phyloP scores from a whole-genome alignment of 2,888 invertebrate genomes.

The Apodemia zela region DNA sequence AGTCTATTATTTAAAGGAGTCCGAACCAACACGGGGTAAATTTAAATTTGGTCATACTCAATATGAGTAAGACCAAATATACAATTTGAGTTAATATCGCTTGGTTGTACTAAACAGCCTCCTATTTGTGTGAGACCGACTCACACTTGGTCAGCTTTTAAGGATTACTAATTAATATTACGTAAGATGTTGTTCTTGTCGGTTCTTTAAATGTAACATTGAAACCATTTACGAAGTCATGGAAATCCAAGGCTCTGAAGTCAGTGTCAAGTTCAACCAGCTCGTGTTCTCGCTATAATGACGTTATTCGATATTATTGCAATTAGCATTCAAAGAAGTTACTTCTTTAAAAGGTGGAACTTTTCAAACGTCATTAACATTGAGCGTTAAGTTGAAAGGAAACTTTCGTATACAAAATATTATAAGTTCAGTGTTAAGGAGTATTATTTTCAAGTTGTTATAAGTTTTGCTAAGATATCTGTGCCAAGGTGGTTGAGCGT shows the following conservation, averaged over 20 bases:
- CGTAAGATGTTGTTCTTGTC: not conserved
- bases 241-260: not conserved
- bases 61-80: too few species aligned
- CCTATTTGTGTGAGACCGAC: too few species aligned
- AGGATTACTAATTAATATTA: not conserved
- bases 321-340: constrained; percentile 34
- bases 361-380: constrained; percentile 16
- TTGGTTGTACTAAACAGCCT: too few species aligned
- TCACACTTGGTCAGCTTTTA: too few species aligned
- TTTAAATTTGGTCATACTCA: too few species aligned
- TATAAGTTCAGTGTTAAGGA: not conserved
- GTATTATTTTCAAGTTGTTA: constrained; percentile 11
- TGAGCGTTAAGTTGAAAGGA: constrained; percentile 14
- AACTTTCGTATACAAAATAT: not conserved
- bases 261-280: constrained; percentile 9
- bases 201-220: not conserved
- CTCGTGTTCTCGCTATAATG: constrained; percentile 37
- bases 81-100: too few species aligned
- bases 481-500: not conserved
- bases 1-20: too few species aligned
- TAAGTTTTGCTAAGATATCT: not conserved
- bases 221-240: constrained; percentile 5
- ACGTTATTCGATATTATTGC: constrained; percentile 41
- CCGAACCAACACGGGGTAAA: too few species aligned
- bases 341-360: constrained; percentile 20